Conservation (phyloP, 2,113 vertebrate species). For the Cyprinodon brontotheroides region DNA sequence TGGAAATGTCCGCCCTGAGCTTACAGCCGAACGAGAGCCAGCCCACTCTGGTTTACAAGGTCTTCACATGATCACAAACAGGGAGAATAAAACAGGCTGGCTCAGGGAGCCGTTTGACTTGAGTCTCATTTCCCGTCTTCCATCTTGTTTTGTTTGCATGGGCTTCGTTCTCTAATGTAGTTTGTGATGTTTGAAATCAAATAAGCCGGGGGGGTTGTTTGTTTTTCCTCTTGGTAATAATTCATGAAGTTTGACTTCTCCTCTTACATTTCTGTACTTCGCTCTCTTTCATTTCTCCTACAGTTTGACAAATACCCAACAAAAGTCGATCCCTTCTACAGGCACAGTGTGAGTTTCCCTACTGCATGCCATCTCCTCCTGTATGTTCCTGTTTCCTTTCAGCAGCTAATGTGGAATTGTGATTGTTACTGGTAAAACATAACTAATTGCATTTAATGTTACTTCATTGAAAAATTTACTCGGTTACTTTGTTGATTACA, state of each 20-base stretch:
- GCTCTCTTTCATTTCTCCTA: constrained; percentile 84
- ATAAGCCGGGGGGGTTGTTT: not conserved
- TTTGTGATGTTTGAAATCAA: constrained; percentile 19
- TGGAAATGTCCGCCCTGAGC: constrained; percentile 71
- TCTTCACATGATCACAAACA: constrained; percentile 46
- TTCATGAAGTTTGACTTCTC: constrained; percentile 18
- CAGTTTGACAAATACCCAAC: constrained; percentile 99
- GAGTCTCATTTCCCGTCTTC: constrained; percentile 7
- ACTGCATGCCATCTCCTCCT: constrained; percentile 26
- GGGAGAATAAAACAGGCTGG: constrained; percentile 34
- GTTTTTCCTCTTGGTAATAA: not conserved
- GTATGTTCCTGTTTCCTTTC: constrained; percentile 26
- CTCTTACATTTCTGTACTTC: constrained; percentile 71
- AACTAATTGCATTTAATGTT: too few relatives aligned
- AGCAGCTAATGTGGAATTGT: constrained; percentile 13
- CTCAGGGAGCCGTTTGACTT: constrained; percentile 30
- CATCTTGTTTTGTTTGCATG: constrained; percentile 23
- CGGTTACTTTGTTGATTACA: too few relatives aligned
- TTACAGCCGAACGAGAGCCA: constrained; percentile 57
- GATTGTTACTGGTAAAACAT: too few relatives aligned
- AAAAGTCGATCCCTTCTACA: constrained; percentile 99
- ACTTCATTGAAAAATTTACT: too few relatives aligned
- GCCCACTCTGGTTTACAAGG: constrained; percentile 55
- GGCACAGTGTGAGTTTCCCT: constrained; percentile 95
- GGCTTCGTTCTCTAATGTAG: constrained; percentile 16